phyloP scores from a whole-genome alignment of 2,888 invertebrate genomes.

The Diarsia rubi region DNA sequence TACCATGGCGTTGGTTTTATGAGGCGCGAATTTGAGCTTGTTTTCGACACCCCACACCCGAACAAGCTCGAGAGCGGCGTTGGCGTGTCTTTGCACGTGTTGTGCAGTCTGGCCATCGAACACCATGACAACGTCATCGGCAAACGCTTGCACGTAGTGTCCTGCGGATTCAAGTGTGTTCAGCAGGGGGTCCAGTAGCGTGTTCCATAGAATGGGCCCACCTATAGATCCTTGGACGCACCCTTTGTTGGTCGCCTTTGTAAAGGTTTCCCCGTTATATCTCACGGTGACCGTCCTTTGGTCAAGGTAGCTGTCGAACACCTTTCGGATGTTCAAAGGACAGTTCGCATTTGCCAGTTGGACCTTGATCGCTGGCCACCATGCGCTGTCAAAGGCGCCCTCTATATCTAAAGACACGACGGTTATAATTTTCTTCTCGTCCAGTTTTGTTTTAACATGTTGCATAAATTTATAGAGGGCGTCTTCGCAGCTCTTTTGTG shows the following conservation, averaged over 20 bases:
- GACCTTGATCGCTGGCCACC: background rate
- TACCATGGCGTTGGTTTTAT: no score
- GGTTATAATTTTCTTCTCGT: background rate
- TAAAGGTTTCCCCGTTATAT: background rate
- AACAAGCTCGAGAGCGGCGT: no score
- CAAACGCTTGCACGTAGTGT: no score
- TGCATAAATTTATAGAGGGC: no score
- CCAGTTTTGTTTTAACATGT: background rate
- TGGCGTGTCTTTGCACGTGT: no score
- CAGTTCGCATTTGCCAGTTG: background rate
- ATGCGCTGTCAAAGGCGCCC: background rate
- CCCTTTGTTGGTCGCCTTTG: background rate
- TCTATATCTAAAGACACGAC: background rate
- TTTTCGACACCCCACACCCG: no score
- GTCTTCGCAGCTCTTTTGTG: no score
- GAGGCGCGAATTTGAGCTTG: no score
- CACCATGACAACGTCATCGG: no score
- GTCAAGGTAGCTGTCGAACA: background rate
- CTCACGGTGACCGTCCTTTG: background rate
- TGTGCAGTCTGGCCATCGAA: no score
- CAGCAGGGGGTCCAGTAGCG: no score
- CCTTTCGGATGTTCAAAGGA: background rate
- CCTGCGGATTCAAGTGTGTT: no score
- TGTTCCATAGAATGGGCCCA: background rate
- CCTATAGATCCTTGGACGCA: background rate